Percentiles rank a stretch among this genome's conserved stretches.
Conservation (phyloP, 2,888 invertebrate genomes). For the Ophion costatus region DNA sequence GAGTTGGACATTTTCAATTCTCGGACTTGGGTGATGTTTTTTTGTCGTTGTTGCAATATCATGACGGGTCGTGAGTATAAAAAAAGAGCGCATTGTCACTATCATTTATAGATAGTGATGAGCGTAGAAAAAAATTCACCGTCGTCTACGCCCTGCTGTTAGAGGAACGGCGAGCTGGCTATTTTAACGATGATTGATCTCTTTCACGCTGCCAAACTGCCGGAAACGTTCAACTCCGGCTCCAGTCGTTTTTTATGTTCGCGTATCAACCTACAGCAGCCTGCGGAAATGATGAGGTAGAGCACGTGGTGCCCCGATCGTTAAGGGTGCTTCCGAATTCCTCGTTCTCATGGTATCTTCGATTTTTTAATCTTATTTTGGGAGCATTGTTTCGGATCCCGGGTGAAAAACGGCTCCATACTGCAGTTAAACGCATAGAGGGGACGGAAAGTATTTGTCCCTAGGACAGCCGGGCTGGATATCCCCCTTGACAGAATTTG, state of each 20-base stretch:
- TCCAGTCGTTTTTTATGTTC: not conserved
- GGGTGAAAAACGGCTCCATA: no score
- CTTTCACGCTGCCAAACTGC: not conserved
- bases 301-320: not conserved
- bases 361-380: no score
- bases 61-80: no score
- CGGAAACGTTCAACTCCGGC: not conserved
- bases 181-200: conserved; percentile 26
- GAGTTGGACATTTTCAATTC: not conserved
- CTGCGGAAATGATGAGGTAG: not conserved
- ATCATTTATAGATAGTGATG: not conserved
- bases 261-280: not conserved
- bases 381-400: no score
- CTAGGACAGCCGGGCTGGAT: no score
- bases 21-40: no score
- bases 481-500: no score
- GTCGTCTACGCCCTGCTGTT: not conserved
- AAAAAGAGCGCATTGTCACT: no score
- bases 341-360: no score
- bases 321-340: not conserved
- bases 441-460: no score
- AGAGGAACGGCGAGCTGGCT: not conserved
- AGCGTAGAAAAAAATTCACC: not conserved
- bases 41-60: no score
- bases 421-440: no score